These are phyloP conservation scores for Tineola bisselliella DNA, from an alignment of 2,888 invertebrate genomes.

Conservation along the genomic window DNA sequence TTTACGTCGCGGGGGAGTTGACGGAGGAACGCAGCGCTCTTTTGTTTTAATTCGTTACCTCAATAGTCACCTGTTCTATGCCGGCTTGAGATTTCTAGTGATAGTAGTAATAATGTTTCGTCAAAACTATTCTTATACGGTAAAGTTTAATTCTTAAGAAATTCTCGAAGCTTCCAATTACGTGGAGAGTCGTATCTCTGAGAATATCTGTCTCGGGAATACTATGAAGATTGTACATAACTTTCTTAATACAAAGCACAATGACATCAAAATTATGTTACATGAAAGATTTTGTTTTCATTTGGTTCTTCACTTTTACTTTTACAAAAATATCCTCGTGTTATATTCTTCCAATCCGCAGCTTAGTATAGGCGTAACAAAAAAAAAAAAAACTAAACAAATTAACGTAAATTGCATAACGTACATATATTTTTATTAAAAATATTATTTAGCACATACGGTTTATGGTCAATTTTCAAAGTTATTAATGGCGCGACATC, in stretches of 20 bases:
- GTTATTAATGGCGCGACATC: slow-evolving; percentile 13
- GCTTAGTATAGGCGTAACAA: too few species aligned
- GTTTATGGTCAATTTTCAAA: slow-evolving; percentile 14
- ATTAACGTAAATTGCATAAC: too few species aligned
- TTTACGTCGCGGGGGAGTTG: too few species aligned
- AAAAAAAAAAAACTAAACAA: too few species aligned
- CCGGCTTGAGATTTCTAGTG: too few species aligned
- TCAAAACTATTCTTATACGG: too few species aligned
- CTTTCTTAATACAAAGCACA: background rate
- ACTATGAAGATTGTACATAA: background rate
- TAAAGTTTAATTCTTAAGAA: background rate
- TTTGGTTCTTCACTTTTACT: background rate
- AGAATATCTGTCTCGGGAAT: background rate
- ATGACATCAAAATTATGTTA: background rate
- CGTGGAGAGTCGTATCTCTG: background rate
- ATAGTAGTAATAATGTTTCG: too few species aligned
- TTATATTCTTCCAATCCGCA: too few species aligned
- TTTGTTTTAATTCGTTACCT: too few species aligned
- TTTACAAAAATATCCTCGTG: background rate
- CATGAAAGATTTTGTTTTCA: background rate
- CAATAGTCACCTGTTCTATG: too few species aligned
- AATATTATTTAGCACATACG: background rate
- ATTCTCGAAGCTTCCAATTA: background rate
- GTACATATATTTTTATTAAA: too few species aligned
- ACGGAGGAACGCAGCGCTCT: too few species aligned